Evolutionary conservation across 2,797 vertebrate genomes (phyloP).

Genomic region (Todus mexicanus): DNA sequence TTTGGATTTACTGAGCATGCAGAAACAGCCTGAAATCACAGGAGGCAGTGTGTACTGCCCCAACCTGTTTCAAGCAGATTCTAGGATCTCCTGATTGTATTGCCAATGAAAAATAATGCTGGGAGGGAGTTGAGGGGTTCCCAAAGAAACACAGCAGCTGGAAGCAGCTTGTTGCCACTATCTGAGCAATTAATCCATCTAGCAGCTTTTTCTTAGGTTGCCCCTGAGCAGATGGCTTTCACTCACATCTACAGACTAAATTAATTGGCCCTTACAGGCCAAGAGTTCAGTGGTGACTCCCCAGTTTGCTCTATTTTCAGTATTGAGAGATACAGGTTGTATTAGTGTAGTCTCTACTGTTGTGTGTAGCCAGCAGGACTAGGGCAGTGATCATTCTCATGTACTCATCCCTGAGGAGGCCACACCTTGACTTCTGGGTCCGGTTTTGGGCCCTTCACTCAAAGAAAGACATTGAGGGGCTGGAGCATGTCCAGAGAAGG

Average conservation of each 20-base stretch:
- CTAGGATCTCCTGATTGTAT: background rate
- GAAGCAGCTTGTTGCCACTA: background rate
- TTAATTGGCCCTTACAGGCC: background rate
- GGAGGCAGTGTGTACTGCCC: background rate
- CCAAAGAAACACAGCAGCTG: background rate
- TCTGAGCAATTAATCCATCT: background rate
- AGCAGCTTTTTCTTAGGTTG: background rate
- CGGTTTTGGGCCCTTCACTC: background rate
- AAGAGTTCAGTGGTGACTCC: background rate
- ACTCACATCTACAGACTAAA: background rate
- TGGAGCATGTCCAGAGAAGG: too few species aligned
- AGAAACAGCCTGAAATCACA: background rate
- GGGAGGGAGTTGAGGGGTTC: background rate
- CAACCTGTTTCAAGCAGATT: background rate
- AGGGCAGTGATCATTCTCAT: background rate
- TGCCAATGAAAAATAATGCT: background rate
- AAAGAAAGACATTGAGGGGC: background rate
- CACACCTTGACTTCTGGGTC: background rate
- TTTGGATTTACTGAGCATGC: rapidly evolving
- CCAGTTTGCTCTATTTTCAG: background rate
- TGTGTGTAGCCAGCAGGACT: rapidly evolving
- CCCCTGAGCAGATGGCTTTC: background rate
- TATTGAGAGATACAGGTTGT: background rate
- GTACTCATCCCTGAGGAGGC: background rate
- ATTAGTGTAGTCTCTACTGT: background rate